Percentiles rank a stretch among this genome's conserved stretches.
phyloP scores from a whole-genome alignment of 2,888 invertebrate species.

The Philereme vetulata region DNA sequence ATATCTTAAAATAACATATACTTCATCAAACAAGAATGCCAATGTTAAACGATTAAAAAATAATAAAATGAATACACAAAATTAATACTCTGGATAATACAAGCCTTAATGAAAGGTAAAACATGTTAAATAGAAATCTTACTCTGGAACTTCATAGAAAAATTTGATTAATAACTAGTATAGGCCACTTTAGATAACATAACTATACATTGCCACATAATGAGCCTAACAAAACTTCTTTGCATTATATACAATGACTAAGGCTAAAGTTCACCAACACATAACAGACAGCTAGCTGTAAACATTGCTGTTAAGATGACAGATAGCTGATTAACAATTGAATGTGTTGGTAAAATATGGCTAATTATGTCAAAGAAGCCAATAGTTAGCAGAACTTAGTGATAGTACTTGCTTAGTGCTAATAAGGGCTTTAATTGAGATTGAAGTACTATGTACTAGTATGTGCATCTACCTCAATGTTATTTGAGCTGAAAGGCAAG shows the following conservation, averaged over 20 bases:
- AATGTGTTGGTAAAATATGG: too few relatives aligned
- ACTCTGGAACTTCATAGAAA: constrained; percentile 69
- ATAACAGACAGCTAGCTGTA: too few relatives aligned
- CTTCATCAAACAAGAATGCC: constrained; percentile 46
- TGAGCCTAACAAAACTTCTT: constrained; percentile 70
- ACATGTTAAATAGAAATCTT: constrained; percentile 74
- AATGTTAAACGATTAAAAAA: constrained; percentile 49
- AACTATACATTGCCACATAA: constrained; percentile 66
- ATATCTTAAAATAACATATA: constrained; percentile 43
- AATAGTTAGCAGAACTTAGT: constrained; percentile 74
- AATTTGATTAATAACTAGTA: constrained; percentile 64
- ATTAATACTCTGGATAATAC: constrained; percentile 80
- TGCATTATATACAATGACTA: constrained; percentile 77
- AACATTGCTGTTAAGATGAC: too few relatives aligned
- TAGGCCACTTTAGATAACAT: constrained; percentile 73
- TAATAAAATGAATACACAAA: constrained; percentile 55
- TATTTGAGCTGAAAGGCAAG: constrained; percentile 76
- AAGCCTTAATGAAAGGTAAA: constrained; percentile 64
- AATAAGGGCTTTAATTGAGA: constrained; percentile 52
- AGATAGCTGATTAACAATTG: too few relatives aligned
- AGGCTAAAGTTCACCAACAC: too few relatives aligned
- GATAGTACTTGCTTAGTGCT: constrained; percentile 77
- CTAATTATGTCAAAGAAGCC: constrained; percentile 68
- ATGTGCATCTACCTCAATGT: too few relatives aligned
- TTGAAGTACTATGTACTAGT: too few relatives aligned